Percentiles rank a stretch among this genome's conserved stretches.
Conservation (phyloP, 1,140 invertebrate genomes). For the Caenorhabditis tropicalis region DNA sequence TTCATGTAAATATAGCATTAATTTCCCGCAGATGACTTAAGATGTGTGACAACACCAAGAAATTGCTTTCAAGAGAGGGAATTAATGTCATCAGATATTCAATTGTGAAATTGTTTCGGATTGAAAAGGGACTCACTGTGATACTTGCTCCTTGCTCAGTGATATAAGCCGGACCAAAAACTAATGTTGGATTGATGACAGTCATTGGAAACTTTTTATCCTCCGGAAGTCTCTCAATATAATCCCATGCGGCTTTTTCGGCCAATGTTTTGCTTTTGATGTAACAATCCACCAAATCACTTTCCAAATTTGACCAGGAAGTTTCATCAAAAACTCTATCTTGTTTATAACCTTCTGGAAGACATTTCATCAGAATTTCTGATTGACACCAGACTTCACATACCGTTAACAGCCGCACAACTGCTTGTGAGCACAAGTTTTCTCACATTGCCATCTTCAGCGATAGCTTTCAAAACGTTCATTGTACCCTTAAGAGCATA, state of each 20-base stretch:
- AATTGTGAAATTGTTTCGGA: no score
- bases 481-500: slow-evolving; percentile 75
- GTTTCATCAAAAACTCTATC: slow-evolving; percentile 74
- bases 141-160: slow-evolving; percentile 73
- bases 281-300: slow-evolving; percentile 72
- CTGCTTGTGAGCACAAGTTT: slow-evolving; percentile 77
- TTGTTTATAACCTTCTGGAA: slow-evolving; percentile 70
- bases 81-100: not conserved
- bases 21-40: slow-evolving; percentile 38
- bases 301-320: slow-evolving; percentile 75
- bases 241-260: slow-evolving; percentile 77
- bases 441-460: slow-evolving; percentile 73
- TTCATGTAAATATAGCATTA: slow-evolving; percentile 34
- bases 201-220: slow-evolving; percentile 73
- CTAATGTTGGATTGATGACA: slow-evolving; percentile 75
- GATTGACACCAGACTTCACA: not conserved
- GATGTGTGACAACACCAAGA: not conserved
- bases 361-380: not conserved
- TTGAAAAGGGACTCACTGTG: slow-evolving; percentile 69
- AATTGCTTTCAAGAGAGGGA: slow-evolving; percentile 3
- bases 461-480: slow-evolving; percentile 75
- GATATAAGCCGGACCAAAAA: slow-evolving; percentile 75
- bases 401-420: slow-evolving; percentile 75
- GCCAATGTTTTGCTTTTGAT: slow-evolving; percentile 75
- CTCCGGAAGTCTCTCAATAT: slow-evolving; percentile 62